Percentiles rank a stretch among this genome's conserved stretches.
Evolutionary conservation across 2,113 vertebrate species (phyloP).

Genomic region (Rhagologus leucostigma): DNA sequence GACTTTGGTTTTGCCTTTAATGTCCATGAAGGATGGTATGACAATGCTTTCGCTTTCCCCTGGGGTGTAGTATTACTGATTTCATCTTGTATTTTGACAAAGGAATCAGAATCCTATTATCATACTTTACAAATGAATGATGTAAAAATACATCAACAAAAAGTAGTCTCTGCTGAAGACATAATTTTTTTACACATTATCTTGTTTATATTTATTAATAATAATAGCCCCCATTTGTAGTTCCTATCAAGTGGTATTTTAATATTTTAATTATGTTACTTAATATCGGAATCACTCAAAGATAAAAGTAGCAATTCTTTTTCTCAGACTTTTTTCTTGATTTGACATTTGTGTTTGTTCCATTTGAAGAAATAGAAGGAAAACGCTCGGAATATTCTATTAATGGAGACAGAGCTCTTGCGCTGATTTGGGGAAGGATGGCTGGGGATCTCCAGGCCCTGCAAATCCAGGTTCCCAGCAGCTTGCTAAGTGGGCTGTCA

Average conservation of each 20-base stretch:
- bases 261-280: neutral
- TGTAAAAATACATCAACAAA: neutral
- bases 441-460: neutral
- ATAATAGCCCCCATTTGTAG: rapidly evolving
- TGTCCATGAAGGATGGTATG: neutral
- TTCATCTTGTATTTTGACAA: neutral
- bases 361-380: neutral
- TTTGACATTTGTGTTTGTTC: neutral
- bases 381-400: neutral
- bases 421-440: neutral
- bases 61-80: neutral
- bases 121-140: neutral
- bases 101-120: neutral
- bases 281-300: neutral
- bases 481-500: neutral
- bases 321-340: neutral
- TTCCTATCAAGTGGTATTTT: neutral
- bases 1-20: neutral
- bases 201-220: neutral
- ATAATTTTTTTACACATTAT: neutral
- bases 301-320: neutral
- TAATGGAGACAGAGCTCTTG: neutral
- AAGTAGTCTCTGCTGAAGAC: neutral
- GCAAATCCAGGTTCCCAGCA: neutral
- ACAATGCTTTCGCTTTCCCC: neutral